phyloP scores from a whole-genome alignment of 2,797 vertebrate genomes.

The Spondyliosoma cantharus region DNA sequence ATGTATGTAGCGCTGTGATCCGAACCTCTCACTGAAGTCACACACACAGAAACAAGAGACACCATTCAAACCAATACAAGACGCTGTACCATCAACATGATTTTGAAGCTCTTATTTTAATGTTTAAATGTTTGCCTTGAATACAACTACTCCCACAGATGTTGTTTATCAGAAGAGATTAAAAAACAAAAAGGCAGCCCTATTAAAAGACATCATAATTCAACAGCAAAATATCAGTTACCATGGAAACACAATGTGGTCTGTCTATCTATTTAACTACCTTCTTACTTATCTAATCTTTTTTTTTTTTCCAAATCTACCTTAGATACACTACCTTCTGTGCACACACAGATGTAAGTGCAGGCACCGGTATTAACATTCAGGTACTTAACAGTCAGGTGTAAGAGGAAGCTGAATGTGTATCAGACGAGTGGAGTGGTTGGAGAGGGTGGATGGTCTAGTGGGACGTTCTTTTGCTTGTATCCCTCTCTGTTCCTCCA shows the following conservation, averaged over 20 bases:
- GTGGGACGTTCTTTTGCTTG: slow-evolving; percentile 50
- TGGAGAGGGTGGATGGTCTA: slow-evolving; percentile 48
- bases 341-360: background rate
- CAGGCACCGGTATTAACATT: slow-evolving; percentile 1
- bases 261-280: background rate
- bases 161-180: background rate
- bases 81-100: too few species aligned
- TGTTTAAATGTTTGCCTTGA: too few species aligned
- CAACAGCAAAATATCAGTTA: slow-evolving; percentile 7
- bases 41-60: too few species aligned
- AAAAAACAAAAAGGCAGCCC: background rate
- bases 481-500: slow-evolving; percentile 60
- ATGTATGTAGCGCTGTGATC: too few species aligned
- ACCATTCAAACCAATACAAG: too few species aligned
- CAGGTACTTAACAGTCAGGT: background rate
- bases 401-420: slow-evolving; percentile 27
- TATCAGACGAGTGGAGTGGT: slow-evolving; percentile 32
- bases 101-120: too few species aligned
- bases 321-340: background rate
- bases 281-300: slow-evolving; percentile 9
- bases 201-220: background rate
- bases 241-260: slow-evolving; percentile 31
- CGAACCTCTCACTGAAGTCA: too few species aligned
- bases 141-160: background rate
- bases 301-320: slow-evolving; percentile 2